phyloP scores from a whole-genome alignment of 1,140 invertebrate species.

The Cydia amplana region DNA sequence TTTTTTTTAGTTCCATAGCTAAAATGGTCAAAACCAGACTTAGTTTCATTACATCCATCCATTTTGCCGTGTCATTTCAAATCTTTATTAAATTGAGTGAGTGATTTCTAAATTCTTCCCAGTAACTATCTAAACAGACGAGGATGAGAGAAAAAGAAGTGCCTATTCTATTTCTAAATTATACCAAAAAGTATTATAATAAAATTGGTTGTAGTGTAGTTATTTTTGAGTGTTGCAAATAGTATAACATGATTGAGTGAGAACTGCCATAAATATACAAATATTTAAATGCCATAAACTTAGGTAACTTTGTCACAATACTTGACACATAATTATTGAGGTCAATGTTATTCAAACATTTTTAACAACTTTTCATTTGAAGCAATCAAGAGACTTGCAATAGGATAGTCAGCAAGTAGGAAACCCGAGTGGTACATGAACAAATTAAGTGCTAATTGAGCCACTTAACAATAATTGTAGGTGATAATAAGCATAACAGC shows the following conservation, averaged over 20 bases:
- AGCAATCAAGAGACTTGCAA: neutral
- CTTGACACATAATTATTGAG: conserved; percentile 6
- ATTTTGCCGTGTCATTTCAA: no score
- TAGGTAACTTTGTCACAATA: neutral
- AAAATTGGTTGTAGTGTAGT: no score
- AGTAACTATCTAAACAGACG: no score
- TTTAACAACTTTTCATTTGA: neutral
- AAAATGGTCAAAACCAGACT: no score
- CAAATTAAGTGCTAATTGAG: conserved; percentile 34
- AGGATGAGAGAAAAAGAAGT: no score
- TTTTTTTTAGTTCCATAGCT: no score
- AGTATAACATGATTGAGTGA: no score
- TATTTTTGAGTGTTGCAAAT: no score
- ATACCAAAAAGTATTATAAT: neutral
- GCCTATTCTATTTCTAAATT: conserved; percentile 19
- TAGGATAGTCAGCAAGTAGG: neutral
- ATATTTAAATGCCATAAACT: neutral
- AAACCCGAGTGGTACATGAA: neutral
- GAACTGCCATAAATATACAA: neutral
- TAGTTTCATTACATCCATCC: no score
- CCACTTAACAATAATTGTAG: conserved; percentile 42
- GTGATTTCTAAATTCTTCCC: no score
- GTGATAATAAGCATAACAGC: conserved; percentile 49
- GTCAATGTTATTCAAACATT: neutral
- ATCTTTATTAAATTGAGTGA: no score